These are phyloP conservation scores for Gymnoscopelus microlampas DNA, from an alignment of 2,797 vertebrate genomes.

Conservation along the genomic window DNA sequence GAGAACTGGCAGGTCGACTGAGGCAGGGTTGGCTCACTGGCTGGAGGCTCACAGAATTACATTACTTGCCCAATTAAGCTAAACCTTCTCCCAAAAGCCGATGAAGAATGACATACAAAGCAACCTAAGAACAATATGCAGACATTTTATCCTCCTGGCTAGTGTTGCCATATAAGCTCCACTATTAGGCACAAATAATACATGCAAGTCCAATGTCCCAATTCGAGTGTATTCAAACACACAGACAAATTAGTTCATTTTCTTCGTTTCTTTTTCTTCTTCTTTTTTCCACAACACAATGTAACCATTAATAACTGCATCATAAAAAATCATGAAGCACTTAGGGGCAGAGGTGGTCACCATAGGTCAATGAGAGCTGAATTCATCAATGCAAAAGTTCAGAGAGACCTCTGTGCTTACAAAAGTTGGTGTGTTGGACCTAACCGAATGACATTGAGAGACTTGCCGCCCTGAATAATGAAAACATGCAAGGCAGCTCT, in stretches of 20 bases:
- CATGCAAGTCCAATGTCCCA: constrained; percentile 40
- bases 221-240: constrained; percentile 78
- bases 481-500: constrained; percentile 23
- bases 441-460: neutral
- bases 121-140: too few relatives aligned
- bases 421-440: too few relatives aligned
- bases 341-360: too few relatives aligned
- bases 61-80: too few relatives aligned
- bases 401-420: too few relatives aligned
- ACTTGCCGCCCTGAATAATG: constrained; percentile 5
- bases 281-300: too few relatives aligned
- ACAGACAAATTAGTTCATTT: constrained; percentile 64
- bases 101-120: neutral
- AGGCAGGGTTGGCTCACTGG: neutral
- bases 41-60: neutral
- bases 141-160: neutral
- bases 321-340: too few relatives aligned
- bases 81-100: too few relatives aligned
- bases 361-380: too few relatives aligned
- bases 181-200: constrained; percentile 68
- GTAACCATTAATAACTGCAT: too few relatives aligned
- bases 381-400: too few relatives aligned
- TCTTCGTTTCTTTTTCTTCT: too few relatives aligned
- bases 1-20: neutral
- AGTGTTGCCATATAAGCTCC: constrained; percentile 32